Percentiles rank a stretch among this genome's conserved stretches.
These are phyloP conservation scores for Cepphus grylle DNA, from an alignment of 2,113 vertebrate species.

Conservation along the genomic window DNA sequence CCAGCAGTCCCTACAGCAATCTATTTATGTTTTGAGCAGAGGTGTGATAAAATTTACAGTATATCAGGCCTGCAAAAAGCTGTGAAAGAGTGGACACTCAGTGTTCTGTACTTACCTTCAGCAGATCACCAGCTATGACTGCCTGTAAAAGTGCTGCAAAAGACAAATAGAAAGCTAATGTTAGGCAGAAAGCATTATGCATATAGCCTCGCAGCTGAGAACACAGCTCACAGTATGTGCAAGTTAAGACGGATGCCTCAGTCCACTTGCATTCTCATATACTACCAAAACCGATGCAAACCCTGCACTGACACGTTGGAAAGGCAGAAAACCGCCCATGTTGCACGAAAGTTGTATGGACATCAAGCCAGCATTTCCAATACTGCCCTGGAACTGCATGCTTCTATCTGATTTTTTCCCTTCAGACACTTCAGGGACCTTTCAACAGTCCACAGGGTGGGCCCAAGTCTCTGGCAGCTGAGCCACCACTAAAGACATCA, in stretches of 20 bases:
- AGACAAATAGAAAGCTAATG: constrained; percentile 55
- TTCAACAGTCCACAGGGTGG: neutral
- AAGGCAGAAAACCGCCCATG: neutral
- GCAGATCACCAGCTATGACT: constrained; percentile 77
- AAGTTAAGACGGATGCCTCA: neutral
- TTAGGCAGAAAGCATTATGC: constrained; percentile 38
- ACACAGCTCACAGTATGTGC: neutral
- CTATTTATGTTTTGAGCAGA: neutral
- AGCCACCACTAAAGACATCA: neutral
- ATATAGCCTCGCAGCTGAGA: neutral
- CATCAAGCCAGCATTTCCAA: neutral
- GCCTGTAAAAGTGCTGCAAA: constrained; percentile 79
- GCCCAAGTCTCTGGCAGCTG: neutral
- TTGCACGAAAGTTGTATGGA: neutral
- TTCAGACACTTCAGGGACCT: neutral
- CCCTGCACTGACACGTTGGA: neutral
- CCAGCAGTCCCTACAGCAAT: constrained; percentile 1
- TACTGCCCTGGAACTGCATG: neutral
- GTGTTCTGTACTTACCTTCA: constrained; percentile 71
- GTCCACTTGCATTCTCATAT: neutral
- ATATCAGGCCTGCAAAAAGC: neutral
- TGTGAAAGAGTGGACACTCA: neutral
- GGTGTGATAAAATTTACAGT: neutral
- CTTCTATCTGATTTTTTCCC: neutral
- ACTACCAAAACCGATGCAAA: neutral